phyloP scores from a whole-genome alignment of 2,888 invertebrate species.

The Epirrita christyi region DNA sequence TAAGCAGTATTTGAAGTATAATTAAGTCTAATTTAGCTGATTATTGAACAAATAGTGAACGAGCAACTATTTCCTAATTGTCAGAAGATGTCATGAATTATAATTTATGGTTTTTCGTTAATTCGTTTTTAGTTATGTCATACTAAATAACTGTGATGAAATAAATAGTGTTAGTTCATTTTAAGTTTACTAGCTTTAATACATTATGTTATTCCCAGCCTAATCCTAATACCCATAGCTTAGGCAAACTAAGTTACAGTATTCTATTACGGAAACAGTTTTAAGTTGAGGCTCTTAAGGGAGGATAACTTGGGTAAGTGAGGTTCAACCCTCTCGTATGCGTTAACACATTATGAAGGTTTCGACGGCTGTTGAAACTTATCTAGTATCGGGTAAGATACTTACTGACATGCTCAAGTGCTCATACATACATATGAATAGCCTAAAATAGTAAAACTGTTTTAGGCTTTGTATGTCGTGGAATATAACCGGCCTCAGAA shows the following conservation, averaged over 20 bases:
- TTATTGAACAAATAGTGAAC: not conserved
- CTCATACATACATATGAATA: conserved; percentile 1
- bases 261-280: conserved; percentile 31
- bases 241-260: conserved; percentile 17
- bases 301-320: conserved; percentile 24
- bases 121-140: too few species aligned
- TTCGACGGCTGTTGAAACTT: conserved; percentile 15
- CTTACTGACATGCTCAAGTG: conserved; percentile 3
- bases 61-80: too few species aligned
- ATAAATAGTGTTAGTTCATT: not conserved
- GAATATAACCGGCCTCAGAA: too few species aligned
- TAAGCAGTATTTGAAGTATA: too few species aligned
- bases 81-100: too few species aligned
- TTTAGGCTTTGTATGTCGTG: too few species aligned
- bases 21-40: too few species aligned
- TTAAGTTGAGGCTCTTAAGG: conserved; percentile 15
- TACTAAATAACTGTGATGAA: too few species aligned
- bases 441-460: too few species aligned
- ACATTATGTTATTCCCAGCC: conserved; percentile 1
- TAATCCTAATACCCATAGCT: conserved; percentile 1
- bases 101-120: too few species aligned
- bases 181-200: not conserved
- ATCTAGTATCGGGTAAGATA: conserved; percentile 5
- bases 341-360: conserved; percentile 26
- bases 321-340: conserved; percentile 24